Conservation (phyloP, 2,113 vertebrate genomes). For the Atherinomorus stipes region DNA sequence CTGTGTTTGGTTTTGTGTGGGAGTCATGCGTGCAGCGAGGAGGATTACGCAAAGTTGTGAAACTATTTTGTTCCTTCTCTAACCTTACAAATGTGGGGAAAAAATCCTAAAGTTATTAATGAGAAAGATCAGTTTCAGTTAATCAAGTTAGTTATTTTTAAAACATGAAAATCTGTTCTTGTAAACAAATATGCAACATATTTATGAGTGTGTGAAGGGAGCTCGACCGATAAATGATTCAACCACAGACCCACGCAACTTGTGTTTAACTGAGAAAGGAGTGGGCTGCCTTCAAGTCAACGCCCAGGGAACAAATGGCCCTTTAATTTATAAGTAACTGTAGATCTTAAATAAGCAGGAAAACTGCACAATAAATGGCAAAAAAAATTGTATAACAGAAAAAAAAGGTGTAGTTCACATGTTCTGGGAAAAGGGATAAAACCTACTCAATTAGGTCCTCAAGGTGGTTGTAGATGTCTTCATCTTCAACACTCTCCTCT, state of each 20-base stretch:
- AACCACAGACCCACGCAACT: slow-evolving; percentile 28
- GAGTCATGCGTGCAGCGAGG: no score
- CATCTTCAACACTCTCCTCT: slow-evolving; percentile 91
- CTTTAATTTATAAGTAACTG: background rate
- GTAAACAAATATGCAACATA: background rate
- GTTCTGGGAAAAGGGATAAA: background rate
- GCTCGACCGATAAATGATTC: slow-evolving; percentile 1
- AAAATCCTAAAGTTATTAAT: background rate
- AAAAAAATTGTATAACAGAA: background rate
- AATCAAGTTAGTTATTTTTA: background rate
- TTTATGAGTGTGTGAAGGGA: background rate
- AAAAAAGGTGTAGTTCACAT: background rate
- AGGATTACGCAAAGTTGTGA: background rate
- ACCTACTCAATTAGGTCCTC: slow-evolving; percentile 97
- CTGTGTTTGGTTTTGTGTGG: background rate
- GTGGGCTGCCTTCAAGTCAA: slow-evolving; percentile 46
- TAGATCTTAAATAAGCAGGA: background rate
- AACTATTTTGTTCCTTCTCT: slow-evolving; percentile 12
- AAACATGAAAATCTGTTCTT: background rate
- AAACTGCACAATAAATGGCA: background rate
- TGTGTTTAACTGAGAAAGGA: slow-evolving; percentile 12
- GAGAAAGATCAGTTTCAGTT: background rate
- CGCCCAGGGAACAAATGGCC: slow-evolving; percentile 46
- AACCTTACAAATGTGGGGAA: background rate
- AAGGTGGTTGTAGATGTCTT: slow-evolving; percentile 95